Percentiles rank a stretch among this genome's conserved stretches.
These are phyloP conservation scores for Pygmarrhopalites habei DNA, from an alignment of 1,140 invertebrate genomes.

Conservation along the genomic window DNA sequence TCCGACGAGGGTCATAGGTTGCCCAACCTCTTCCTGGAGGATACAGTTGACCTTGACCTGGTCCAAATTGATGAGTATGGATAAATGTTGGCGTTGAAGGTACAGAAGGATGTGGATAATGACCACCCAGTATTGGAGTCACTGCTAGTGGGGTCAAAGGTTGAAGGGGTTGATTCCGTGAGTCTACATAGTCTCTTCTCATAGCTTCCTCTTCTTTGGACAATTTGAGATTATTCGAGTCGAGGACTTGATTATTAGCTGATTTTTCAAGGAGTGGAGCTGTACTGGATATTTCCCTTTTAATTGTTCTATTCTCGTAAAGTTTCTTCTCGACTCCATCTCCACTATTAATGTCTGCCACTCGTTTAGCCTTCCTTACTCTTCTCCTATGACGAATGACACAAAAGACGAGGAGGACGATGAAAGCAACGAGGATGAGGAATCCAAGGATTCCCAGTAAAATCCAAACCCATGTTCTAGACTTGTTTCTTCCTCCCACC, in stretches of 20 bases:
- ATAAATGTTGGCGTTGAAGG: not conserved
- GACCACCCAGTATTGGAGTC: not conserved
- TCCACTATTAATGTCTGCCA: constrained; percentile 3
- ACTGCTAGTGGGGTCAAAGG: too few relatives aligned
- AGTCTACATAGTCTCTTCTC: not conserved
- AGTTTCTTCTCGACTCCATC: not conserved
- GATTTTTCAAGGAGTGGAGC: not conserved
- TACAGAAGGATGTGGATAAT: too few relatives aligned
- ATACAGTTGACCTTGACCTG: not conserved
- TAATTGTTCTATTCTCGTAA: not conserved
- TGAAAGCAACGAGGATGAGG: not conserved
- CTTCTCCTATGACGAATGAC: not conserved
- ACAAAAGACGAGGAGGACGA: not conserved
- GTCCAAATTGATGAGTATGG: not conserved
- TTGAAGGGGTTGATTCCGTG: too few relatives aligned
- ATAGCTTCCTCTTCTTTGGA: not conserved
- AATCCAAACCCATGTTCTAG: constrained; percentile 13
- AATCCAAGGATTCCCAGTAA: not conserved
- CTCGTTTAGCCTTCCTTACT: not conserved
- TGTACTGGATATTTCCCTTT: not conserved
- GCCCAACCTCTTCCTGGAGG: not conserved
- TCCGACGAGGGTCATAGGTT: not conserved
- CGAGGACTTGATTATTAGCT: not conserved
- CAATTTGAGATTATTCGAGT: not conserved
- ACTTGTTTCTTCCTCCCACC: too few relatives aligned